Conservation (phyloP, 2,113 vertebrate genomes). For the Nettapus auritus region DNA sequence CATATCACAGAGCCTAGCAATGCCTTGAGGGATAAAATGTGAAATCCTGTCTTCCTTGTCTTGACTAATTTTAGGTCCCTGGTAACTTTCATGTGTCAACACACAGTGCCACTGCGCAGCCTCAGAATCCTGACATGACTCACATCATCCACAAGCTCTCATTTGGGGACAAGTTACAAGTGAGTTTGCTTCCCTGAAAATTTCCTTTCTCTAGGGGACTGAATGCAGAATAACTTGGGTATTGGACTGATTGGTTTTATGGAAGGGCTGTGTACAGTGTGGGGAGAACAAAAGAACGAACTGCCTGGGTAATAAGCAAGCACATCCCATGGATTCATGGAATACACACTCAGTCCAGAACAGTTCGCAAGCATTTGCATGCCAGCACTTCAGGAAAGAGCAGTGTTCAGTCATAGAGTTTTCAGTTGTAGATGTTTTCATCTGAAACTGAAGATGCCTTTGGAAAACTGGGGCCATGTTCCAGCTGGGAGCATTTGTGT, state of each 20-base stretch:
- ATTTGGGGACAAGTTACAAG: constrained; percentile 94
- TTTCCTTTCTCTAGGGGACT: neutral
- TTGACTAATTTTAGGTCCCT: constrained; percentile 85
- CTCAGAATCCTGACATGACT: constrained; percentile 97
- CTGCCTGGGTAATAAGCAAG: neutral
- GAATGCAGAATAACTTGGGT: neutral
- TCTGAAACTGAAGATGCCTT: neutral
- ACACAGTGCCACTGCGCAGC: constrained; percentile 97
- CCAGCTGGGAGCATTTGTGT: neutral
- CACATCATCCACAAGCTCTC: constrained; percentile 94
- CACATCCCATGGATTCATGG: neutral
- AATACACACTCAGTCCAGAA: fast-evolving
- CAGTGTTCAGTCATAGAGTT: neutral
- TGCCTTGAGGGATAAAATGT: constrained; percentile 49
- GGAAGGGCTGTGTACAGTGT: neutral
- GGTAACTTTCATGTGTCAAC: constrained; percentile 99
- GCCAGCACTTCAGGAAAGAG: neutral
- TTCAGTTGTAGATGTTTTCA: neutral
- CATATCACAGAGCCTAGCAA: neutral
- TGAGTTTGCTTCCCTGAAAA: constrained; percentile 56
- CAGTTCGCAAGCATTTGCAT: neutral
- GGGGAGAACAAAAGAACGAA: neutral
- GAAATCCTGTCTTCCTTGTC: constrained; percentile 48
- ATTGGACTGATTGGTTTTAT: neutral
- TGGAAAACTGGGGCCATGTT: neutral